phyloP scores from a whole-genome alignment of 2,113 vertebrate species.

The Plectropomus leopardus region DNA sequence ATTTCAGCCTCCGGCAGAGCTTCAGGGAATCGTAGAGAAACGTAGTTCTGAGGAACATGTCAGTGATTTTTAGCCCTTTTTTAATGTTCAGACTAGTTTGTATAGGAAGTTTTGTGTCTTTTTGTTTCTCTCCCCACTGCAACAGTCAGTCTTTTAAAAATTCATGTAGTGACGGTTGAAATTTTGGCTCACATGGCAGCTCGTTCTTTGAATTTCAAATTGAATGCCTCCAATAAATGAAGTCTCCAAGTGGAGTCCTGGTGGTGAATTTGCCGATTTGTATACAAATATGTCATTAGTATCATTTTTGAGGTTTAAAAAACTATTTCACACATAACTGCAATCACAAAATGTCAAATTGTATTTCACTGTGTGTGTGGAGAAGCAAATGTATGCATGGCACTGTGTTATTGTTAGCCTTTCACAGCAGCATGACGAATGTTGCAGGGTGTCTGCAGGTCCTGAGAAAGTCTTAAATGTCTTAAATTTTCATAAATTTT shows the following conservation, averaged over 20 bases:
- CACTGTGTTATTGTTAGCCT: neutral
- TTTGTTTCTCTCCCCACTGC: neutral
- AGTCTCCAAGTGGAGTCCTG: constrained; percentile 40
- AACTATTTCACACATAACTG: neutral
- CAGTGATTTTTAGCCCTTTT: constrained; percentile 19
- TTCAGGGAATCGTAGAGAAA: constrained; percentile 35
- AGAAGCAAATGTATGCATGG: neutral
- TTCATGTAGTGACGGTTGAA: constrained; percentile 1
- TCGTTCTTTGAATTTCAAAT: constrained; percentile 49
- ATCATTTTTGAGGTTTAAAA: neutral
- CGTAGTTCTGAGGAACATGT: constrained; percentile 27
- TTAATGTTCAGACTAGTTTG: constrained; percentile 49
- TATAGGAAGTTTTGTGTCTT: constrained; percentile 25
- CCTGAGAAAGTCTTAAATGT: too few species aligned
- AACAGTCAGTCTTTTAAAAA: constrained; percentile 14
- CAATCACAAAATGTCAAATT: constrained; percentile 2
- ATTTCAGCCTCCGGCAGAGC: constrained; percentile 26
- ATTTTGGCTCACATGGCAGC: constrained; percentile 58
- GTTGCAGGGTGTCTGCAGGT: too few species aligned
- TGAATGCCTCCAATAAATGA: constrained; percentile 59
- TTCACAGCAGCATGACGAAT: too few species aligned
- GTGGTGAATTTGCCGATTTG: constrained; percentile 34
- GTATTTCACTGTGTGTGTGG: neutral
- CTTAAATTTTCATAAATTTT: too few species aligned
- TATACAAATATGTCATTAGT: neutral